Percentiles rank a stretch among this genome's conserved stretches.
These are phyloP conservation scores for Theristicus caerulescens DNA, from an alignment of 2,113 vertebrate species.

Conservation along the genomic window DNA sequence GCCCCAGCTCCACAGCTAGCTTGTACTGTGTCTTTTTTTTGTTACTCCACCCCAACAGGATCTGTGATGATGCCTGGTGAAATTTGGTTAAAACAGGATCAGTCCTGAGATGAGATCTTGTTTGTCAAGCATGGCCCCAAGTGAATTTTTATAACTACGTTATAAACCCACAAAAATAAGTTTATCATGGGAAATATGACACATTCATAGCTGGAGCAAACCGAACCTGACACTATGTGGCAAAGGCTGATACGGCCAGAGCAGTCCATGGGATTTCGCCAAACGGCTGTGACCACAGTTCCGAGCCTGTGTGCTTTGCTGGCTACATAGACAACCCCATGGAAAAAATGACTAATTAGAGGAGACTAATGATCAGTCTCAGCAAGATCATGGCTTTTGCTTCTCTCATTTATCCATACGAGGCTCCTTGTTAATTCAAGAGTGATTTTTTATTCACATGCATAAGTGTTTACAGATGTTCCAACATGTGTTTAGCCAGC, in stretches of 20 bases:
- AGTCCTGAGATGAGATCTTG: not conserved
- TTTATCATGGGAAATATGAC: not conserved
- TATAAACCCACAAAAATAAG: not conserved
- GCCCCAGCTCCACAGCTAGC: not conserved
- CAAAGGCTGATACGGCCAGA: not conserved
- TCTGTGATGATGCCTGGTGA: fast-evolving
- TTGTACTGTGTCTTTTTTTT: not conserved
- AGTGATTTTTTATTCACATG: not conserved
- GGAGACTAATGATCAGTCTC: not conserved
- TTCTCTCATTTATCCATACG: not conserved
- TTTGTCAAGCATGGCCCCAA: not conserved
- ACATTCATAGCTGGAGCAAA: not conserved
- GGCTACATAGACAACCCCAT: not conserved
- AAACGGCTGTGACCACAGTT: not conserved
- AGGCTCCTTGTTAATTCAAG: not conserved
- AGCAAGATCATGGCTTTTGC: not conserved
- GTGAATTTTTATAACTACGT: not conserved
- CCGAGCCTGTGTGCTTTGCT: not conserved
- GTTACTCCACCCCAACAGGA: not conserved
- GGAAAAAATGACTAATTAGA: not conserved
- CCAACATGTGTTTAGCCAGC: not conserved
- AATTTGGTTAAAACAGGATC: not conserved
- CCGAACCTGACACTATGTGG: fast-evolving
- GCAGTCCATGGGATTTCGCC: not conserved
- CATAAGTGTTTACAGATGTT: not conserved